Base-by-base conservation (phyloP, 2,113 vertebrate species). In the Polypterus senegalus region DNA sequence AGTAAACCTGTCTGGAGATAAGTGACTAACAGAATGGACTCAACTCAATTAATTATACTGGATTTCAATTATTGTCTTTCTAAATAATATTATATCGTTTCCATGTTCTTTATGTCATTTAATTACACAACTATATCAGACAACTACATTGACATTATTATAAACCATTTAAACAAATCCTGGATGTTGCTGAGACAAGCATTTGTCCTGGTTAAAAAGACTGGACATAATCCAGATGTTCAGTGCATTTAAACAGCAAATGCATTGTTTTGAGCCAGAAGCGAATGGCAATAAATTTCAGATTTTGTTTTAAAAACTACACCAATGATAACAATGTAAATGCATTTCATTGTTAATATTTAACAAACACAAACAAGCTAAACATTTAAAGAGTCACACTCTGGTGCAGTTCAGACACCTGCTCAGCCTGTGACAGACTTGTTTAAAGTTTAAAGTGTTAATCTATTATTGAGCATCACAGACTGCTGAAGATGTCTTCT, bases 241-340 rank as follows among this genome's bases (percentile, higher is more conserved):
- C 9, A 44, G 56, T 58, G 8, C 43, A 43, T 45, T 45, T 11
- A 3, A 58, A 45, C 46, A 45, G 5, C 11, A 45, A 58, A 58
- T 58, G 56, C 7, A 43, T 58, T 8, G 4, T 58, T 45, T 58
- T 5, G 9, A 55, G 56, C 56, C 56, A 43, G 43, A 27, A 58
- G 46, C 56, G 46, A 45, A 58, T 58, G 27, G 27, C 9, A 58
- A 58, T 58, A 58, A 11, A 58, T 43, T 58, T 7, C 56, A 45
- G 43, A 58, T 8, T 45, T 45, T 5, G 44, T 45, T 45, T 45
- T 7, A 52, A 27, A 27, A 27, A 27, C 27, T 27, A 27, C 27
- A 2, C 27, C 27, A 27, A 27, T 27, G 27, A 27, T 27, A 27
- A 27, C 27, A 27, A 27, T 27, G 27, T 27, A 27, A 27, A 27